Conservation (phyloP, 2,888 invertebrate species). For the Stenurella melanura region DNA sequence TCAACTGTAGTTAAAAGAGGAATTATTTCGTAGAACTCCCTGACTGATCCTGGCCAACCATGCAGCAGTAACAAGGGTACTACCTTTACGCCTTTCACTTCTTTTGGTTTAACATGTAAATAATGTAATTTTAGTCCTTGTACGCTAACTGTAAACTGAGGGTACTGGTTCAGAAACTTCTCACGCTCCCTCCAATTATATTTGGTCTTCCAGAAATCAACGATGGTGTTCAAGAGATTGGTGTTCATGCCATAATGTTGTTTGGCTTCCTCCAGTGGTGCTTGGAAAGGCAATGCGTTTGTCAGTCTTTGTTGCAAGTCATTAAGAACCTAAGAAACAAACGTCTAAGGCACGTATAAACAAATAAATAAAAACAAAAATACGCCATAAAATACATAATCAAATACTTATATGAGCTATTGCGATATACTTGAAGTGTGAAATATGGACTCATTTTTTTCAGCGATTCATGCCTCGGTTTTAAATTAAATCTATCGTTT, state of each 20-base stretch:
- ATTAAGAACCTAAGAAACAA: conserved; percentile 37
- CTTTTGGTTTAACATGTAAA: conserved; percentile 75
- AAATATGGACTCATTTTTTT: too few relatives aligned
- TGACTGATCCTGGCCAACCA: conserved; percentile 93
- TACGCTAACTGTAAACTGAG: conserved; percentile 83
- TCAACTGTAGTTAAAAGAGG: conserved; percentile 78
- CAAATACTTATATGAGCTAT: too few relatives aligned
- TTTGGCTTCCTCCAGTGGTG: conserved; percentile 79
- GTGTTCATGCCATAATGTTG: conserved; percentile 91
- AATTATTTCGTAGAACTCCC: conserved; percentile 87
- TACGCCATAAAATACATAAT: too few relatives aligned
- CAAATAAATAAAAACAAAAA: too few relatives aligned
- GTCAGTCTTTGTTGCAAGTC: conserved; percentile 74
- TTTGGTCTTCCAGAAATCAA: conserved; percentile 85
- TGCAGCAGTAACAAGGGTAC: conserved; percentile 84
- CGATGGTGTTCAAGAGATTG: conserved; percentile 77
- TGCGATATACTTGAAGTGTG: too few relatives aligned
- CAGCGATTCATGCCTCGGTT: too few relatives aligned
- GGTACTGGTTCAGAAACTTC: conserved; percentile 78
- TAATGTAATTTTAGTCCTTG: conserved; percentile 83
- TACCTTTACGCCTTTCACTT: conserved; percentile 68
- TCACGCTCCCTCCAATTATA: conserved; percentile 82
- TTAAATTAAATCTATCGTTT: too few relatives aligned
- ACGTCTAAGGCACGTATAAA: too few relatives aligned
- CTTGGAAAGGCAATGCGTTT: conserved; percentile 68